Percentiles rank a stretch among this genome's conserved stretches.
These are phyloP conservation scores for Aegypius monachus DNA, from an alignment of 2,113 vertebrate species.

Conservation along the genomic window DNA sequence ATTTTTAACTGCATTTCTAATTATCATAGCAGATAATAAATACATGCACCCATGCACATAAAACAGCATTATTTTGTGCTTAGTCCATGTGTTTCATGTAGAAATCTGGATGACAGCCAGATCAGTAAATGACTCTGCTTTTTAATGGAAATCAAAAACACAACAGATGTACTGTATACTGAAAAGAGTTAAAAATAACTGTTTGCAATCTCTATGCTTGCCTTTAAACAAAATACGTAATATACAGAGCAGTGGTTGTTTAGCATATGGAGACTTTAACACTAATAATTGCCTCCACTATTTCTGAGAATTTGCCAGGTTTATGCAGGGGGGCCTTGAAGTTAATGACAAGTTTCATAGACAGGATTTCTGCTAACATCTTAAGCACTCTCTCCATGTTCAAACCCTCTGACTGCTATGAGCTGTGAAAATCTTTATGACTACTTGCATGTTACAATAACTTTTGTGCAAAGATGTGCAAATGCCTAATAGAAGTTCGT, in stretches of 20 bases:
- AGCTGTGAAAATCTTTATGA: not conserved
- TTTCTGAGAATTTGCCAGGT: not conserved
- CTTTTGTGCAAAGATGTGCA: not conserved
- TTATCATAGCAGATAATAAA: not conserved
- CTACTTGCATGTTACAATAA: not conserved
- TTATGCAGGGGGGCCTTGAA: not conserved
- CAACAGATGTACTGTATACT: conserved; percentile 57
- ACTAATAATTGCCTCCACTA: not conserved
- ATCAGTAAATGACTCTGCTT: conserved; percentile 51
- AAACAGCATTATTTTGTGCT: conserved; percentile 26
- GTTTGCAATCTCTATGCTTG: conserved; percentile 12
- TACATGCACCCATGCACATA: not conserved
- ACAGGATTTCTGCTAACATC: not conserved
- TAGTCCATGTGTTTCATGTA: conserved; percentile 46
- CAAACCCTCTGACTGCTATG: not conserved
- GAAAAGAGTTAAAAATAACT: conserved; percentile 66
- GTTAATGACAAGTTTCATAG: not conserved
- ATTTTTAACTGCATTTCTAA: not conserved
- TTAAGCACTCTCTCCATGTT: not conserved
- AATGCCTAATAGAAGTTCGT: not conserved
- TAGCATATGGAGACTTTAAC: not conserved
- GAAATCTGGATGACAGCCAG: conserved; percentile 45
- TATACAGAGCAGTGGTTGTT: not conserved
- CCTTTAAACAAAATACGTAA: conserved; percentile 13
- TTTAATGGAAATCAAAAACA: conserved; percentile 41